A percentile compares a stretch with the other conserved stretches of the same genome.
These are phyloP conservation scores for Tachina grossa DNA, from an alignment of 2,888 invertebrate species.

Conservation along the genomic window DNA sequence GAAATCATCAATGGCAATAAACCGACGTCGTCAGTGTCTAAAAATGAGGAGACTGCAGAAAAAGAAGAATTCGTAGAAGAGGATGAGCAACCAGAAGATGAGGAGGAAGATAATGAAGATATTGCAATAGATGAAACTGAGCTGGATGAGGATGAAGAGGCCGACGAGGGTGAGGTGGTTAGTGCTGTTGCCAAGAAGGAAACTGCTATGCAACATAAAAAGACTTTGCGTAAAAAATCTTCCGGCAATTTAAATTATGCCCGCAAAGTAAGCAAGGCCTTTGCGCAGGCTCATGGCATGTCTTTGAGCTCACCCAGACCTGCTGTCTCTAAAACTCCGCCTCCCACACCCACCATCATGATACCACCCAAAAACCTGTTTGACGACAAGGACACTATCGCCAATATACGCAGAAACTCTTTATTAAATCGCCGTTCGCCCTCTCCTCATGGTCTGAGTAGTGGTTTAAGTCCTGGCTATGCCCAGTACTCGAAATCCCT, in stretches of 20 bases:
- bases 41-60: neutral
- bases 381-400: conserved; percentile 74
- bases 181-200: neutral
- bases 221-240: conserved; percentile 80
- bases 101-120: conserved; percentile 39
- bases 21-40: neutral
- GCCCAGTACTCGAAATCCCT: conserved; percentile 91
- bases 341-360: conserved; percentile 70
- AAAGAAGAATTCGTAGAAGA: conserved; percentile 1
- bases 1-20: conserved; percentile 69
- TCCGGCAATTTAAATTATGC: conserved; percentile 79
- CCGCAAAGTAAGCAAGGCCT: conserved; percentile 81
- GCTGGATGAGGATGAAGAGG: conserved; percentile 71
- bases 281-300: conserved; percentile 82
- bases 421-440: conserved; percentile 82
- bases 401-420: conserved; percentile 74
- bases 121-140: conserved; percentile 61
- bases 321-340: conserved; percentile 53
- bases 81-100: conserved; percentile 26
- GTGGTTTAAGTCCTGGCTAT: conserved; percentile 86
- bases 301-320: conserved; percentile 50
- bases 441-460: conserved; percentile 81
- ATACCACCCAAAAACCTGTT: conserved; percentile 63
- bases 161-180: conserved; percentile 54
- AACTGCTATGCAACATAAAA: conserved; percentile 72